A percentile compares a stretch with the other conserved stretches of the same genome.
These are phyloP conservation scores for Psettodes erumei DNA, from an alignment of 2,113 vertebrate species.

Conservation along the genomic window DNA sequence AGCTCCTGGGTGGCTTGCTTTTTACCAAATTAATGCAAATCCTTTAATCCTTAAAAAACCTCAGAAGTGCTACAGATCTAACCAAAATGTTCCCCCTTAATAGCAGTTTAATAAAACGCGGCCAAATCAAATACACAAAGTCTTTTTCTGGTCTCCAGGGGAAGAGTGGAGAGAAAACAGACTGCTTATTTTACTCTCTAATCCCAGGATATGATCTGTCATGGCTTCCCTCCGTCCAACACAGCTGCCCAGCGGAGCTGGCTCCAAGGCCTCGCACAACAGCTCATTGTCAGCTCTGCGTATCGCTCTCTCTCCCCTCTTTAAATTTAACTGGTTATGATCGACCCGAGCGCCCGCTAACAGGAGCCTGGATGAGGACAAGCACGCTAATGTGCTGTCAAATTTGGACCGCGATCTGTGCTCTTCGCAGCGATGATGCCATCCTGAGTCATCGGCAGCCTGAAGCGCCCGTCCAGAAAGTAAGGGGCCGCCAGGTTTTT, in stretches of 20 bases:
- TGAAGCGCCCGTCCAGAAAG: conserved; percentile 5
- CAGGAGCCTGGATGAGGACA: conserved; percentile 26
- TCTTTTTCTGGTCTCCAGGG: conserved; percentile 58
- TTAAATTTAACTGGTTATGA: conserved; percentile 40
- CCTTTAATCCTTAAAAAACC: conserved; percentile 70
- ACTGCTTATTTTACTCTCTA: conserved; percentile 76
- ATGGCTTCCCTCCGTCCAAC: conserved; percentile 66
- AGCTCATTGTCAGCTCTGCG: conserved; percentile 60
- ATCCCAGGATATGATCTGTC: conserved; percentile 82
- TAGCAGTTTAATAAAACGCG: conserved; percentile 65
- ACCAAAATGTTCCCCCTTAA: conserved; percentile 61
- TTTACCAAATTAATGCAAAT: conserved; percentile 73
- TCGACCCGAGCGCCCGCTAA: conserved; percentile 33
- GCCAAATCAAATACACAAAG: conserved; percentile 70
- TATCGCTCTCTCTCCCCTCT: conserved; percentile 33
- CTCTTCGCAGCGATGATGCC: conserved; percentile 4
- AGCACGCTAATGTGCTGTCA: conserved; percentile 12
- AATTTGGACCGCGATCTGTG: conserved; percentile 20
- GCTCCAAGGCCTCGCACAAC: conserved; percentile 63
- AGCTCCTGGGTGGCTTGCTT: conserved; percentile 58
- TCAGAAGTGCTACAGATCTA: conserved; percentile 55
- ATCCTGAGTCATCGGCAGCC: background rate
- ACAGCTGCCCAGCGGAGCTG: conserved; percentile 72
- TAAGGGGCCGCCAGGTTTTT: conserved; percentile 5
- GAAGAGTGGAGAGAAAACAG: conserved; percentile 60